A percentile compares a stretch with the other conserved stretches of the same genome.
Conservation (phyloP, 2,797 vertebrate genomes). For the Centroberyx gerrardi region DNA sequence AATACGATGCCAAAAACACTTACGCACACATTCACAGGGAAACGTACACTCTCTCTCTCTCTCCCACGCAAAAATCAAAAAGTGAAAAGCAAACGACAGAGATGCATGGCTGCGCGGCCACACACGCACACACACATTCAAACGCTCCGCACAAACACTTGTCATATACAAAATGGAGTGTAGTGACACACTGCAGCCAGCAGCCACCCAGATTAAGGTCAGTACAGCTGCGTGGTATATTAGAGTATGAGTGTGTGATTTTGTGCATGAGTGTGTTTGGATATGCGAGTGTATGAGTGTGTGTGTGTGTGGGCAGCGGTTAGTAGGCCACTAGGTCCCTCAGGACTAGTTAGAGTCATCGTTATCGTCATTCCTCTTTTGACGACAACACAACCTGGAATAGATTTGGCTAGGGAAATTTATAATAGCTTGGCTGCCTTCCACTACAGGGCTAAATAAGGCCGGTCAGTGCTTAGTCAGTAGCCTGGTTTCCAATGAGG, state of each 20-base stretch:
- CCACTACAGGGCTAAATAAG: constrained; percentile 2
- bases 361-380: constrained; percentile 45
- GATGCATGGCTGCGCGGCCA: too few relatives aligned
- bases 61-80: not conserved
- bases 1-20: not conserved
- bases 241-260: constrained; percentile 2
- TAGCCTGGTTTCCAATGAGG: constrained; percentile 35
- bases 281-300: constrained; percentile 23
- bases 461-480: constrained; percentile 48
- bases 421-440: constrained; percentile 27
- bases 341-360: constrained; percentile 60
- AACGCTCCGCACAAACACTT: not conserved
- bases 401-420: constrained; percentile 29
- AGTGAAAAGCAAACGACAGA: too few relatives aligned
- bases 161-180: constrained; percentile 3
- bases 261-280: constrained; percentile 19
- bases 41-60: not conserved
- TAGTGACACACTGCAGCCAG: constrained; percentile 20
- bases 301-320: constrained; percentile 46
- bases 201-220: constrained; percentile 62
- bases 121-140: not conserved
- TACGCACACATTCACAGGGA: not conserved
- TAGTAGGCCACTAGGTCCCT: constrained; percentile 71
- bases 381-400: constrained; percentile 65
- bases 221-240: constrained; percentile 42